A percentile compares a stretch with the other conserved stretches of the same genome.
These are phyloP conservation scores for Arion vulgaris DNA, from an alignment of 1,140 invertebrate species.

Conservation along the genomic window DNA sequence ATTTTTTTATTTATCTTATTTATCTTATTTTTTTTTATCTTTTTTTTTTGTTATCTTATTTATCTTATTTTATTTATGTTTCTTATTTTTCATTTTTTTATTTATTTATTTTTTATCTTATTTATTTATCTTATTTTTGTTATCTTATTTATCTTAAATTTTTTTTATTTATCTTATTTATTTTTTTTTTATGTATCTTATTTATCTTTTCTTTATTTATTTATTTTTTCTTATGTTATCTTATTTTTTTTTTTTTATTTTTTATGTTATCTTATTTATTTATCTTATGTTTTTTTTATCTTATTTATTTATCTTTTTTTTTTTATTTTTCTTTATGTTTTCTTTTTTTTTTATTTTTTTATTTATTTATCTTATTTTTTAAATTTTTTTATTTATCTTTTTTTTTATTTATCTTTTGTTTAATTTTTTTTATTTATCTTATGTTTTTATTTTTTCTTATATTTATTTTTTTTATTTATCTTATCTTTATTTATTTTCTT, in stretches of 20 bases:
- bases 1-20: neutral
- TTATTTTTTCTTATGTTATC: neutral
- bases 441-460: neutral
- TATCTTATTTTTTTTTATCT: neutral
- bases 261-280: neutral
- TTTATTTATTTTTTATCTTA: neutral
- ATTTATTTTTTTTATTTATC: neutral
- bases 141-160: neutral
- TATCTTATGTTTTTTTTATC: neutral
- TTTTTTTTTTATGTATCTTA: neutral
- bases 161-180: neutral
- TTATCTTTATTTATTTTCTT: neutral
- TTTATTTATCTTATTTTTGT: neutral
- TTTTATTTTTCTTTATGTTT: neutral
- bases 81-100: neutral
- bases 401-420: neutral
- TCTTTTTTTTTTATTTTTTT: neutral
- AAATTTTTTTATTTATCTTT: neutral
- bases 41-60: neutral
- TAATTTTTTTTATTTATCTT: neutral
- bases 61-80: neutral
- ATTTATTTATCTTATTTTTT: neutral
- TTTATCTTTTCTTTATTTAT: neutral
- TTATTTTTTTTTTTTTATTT: neutral
- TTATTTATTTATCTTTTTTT: neutral